Evolutionary conservation across 2,797 vertebrate species (phyloP).

Genomic region (Acipenser oxyrinchus): DNA sequence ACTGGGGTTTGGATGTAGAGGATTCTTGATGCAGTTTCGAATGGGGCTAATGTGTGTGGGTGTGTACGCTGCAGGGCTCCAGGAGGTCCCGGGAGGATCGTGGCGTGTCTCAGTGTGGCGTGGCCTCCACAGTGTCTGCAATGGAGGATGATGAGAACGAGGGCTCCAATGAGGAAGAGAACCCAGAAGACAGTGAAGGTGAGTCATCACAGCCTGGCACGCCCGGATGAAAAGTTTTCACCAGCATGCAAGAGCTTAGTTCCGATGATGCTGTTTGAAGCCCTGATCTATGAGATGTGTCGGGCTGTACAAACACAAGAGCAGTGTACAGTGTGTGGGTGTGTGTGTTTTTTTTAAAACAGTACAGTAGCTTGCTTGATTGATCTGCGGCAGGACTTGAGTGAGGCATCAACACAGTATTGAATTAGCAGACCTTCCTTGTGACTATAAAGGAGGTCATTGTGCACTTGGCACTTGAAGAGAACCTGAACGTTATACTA

Average conservation of each 20-base stretch:
- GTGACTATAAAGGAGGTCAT: conserved; percentile 12
- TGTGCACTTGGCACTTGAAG: conserved; percentile 25
- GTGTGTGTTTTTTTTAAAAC: background rate
- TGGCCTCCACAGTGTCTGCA: conserved; percentile 77
- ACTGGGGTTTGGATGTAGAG: too few relatives aligned
- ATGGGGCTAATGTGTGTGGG: background rate
- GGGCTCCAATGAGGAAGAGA: conserved; percentile 72
- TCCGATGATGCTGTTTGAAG: too few relatives aligned
- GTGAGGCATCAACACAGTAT: too few relatives aligned
- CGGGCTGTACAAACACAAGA: too few relatives aligned
- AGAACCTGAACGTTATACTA: conserved; percentile 27
- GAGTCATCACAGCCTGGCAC: conserved; percentile 23
- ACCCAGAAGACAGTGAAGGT: conserved; percentile 96
- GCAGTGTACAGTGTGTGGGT: too few relatives aligned
- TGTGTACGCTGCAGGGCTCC: conserved; percentile 56
- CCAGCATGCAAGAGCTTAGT: conserved; percentile 7
- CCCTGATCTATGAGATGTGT: too few relatives aligned
- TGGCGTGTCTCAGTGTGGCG: conserved; percentile 79
- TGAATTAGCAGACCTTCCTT: background rate
- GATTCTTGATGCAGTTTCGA: background rate
- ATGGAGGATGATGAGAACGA: conserved; percentile 90
- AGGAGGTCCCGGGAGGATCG: conserved; percentile 81
- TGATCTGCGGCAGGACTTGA: too few relatives aligned
- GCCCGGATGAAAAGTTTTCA: conserved; percentile 12
- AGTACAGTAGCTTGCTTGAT: too few relatives aligned